Percentiles rank a stretch among this genome's conserved stretches.
Conservation (phyloP, 2,888 invertebrate genomes). For the Cerceris ruficornis region DNA sequence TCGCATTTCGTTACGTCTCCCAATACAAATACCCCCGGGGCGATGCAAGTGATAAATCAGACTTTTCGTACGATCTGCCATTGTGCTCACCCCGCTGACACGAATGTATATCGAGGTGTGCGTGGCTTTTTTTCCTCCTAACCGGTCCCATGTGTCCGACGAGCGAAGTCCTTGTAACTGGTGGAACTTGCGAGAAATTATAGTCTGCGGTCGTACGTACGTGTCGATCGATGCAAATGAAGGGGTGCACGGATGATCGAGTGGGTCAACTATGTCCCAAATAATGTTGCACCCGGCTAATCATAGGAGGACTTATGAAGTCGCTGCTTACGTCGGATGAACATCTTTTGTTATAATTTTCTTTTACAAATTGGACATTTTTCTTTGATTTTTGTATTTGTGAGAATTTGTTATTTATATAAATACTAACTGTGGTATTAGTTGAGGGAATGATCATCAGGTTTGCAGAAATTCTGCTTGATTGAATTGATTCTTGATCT, state of each 20-base stretch:
- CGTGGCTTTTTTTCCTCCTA: conserved; percentile 50
- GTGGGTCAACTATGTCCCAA: conserved; percentile 31
- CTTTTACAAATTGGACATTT: neutral
- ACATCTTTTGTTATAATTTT: neutral
- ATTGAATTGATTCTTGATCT: no score
- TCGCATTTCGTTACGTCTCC: conserved; percentile 79
- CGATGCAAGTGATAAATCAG: conserved; percentile 80
- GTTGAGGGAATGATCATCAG: no score
- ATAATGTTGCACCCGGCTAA: conserved; percentile 26
- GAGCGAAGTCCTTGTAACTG: conserved; percentile 56
- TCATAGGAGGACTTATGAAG: conserved; percentile 7
- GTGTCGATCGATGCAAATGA: conserved; percentile 64
- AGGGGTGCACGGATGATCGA: conserved; percentile 45
- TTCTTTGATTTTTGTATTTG: neutral
- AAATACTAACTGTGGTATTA: no score
- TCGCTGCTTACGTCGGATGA: neutral
- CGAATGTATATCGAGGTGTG: conserved; percentile 64
- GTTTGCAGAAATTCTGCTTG: no score
- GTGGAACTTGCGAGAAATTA: conserved; percentile 58
- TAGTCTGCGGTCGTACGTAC: conserved; percentile 53
- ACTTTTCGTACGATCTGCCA: conserved; percentile 78
- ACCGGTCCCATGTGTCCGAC: conserved; percentile 65
- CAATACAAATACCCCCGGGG: conserved; percentile 78
- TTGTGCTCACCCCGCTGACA: conserved; percentile 76
- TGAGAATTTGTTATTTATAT: no score